Evolutionary conservation across 92 coral and sea anemone species (phyloP).

Genomic region (Diadumene lineata): DNA sequence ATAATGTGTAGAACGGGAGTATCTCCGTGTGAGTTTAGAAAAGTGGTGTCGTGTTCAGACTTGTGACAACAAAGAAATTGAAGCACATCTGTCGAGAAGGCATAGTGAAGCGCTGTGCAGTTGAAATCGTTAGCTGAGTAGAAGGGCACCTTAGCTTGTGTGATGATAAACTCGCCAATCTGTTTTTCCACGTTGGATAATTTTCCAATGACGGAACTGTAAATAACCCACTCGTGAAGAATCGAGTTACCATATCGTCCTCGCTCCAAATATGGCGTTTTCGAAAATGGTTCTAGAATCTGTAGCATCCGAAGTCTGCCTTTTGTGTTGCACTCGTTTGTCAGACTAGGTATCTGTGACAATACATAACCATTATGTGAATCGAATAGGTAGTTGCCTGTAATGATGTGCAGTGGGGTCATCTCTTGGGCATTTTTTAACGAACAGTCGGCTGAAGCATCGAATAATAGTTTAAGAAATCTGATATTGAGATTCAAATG

Average conservation of each 20-base stretch:
- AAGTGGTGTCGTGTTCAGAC: constrained; percentile 10
- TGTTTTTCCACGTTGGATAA: neutral
- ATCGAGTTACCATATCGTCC: constrained; percentile 47
- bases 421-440: constrained; percentile 30
- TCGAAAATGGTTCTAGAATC: neutral
- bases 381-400: constrained; percentile 38
- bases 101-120: constrained; percentile 53
- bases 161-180: constrained; percentile 23
- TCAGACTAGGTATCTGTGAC: neutral
- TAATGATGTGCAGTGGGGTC: constrained; percentile 48
- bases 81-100: constrained; percentile 11
- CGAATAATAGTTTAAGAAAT: constrained; percentile 21
- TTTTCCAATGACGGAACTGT: neutral
- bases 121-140: constrained; percentile 34
- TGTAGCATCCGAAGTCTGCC: constrained; percentile 1
- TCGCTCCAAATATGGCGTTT: constrained; percentile 2
- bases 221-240: constrained; percentile 52
- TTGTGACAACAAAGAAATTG: constrained; percentile 23
- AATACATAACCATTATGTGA: constrained; percentile 2
- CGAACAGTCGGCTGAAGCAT: constrained; percentile 34
- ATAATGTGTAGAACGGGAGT: constrained; percentile 36
- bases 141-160: constrained; percentile 17
- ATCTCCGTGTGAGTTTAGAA: constrained; percentile 37
- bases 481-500: neutral
- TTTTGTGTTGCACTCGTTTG: constrained; percentile 1